A percentile compares a stretch with the other conserved stretches of the same genome.
These are phyloP conservation scores for Umimayanthus chanpuru DNA, from an alignment of 92 coral and sea anemone genomes.

Conservation along the genomic window DNA sequence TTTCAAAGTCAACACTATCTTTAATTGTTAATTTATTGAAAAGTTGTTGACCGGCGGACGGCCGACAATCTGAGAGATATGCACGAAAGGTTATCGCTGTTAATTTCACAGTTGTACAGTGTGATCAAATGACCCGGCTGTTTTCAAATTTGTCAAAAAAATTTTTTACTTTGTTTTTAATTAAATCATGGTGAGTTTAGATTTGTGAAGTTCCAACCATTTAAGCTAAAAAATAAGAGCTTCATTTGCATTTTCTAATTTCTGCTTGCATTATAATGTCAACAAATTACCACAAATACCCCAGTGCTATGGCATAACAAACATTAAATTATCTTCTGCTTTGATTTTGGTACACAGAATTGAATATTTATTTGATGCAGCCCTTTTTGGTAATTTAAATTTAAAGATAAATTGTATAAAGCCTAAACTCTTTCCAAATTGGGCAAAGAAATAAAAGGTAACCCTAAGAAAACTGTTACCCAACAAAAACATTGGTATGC, in stretches of 20 bases:
- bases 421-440: too few species aligned
- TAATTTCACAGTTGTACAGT: not conserved
- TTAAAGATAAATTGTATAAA: too few species aligned
- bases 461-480: too few species aligned
- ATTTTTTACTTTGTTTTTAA: not conserved
- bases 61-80: not conserved
- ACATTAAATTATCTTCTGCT: not conserved
- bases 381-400: too few species aligned
- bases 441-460: too few species aligned
- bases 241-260: not conserved
- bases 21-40: slow-evolving; percentile 7
- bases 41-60: not conserved
- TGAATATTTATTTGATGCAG: too few species aligned
- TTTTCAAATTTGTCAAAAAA: not conserved
- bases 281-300: not conserved
- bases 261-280: not conserved
- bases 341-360: too few species aligned
- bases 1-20: not conserved
- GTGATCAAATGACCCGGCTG: not conserved
- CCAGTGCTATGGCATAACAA: not conserved
- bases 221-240: not conserved
- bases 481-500: too few species aligned
- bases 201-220: not conserved
- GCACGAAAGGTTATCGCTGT: not conserved
- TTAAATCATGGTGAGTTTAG: slow-evolving; percentile 2